phyloP scores from a whole-genome alignment of 30 jellyfish, hydroid and myxozoan genomes.

The Aurelia sp. region DNA sequence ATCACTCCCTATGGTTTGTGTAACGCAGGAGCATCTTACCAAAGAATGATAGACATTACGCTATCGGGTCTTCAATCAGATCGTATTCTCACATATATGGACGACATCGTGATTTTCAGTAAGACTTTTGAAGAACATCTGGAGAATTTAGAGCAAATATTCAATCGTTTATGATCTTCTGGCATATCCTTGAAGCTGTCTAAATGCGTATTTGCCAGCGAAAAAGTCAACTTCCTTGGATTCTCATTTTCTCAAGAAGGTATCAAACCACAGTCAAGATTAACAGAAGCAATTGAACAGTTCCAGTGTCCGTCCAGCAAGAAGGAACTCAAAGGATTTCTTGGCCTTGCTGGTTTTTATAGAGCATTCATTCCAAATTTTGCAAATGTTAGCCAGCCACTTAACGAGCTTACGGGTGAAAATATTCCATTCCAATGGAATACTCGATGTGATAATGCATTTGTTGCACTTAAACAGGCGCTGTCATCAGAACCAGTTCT shows the following conservation, averaged over 20 bases:
- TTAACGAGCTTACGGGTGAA: constrained; percentile 12
- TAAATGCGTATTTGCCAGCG: constrained; percentile 22
- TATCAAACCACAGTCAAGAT: constrained; percentile 20
- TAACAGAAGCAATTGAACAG: background rate
- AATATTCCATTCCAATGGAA: constrained; percentile 1
- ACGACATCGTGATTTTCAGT: constrained; percentile 22
- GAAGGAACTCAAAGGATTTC: constrained; percentile 23
- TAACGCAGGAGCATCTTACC: constrained; percentile 27
- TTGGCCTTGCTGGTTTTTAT: constrained; percentile 37
- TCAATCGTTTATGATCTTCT: constrained; percentile 2
- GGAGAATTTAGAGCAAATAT: constrained; percentile 5
- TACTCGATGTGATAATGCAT: background rate
- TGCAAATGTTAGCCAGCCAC: constrained; percentile 23
- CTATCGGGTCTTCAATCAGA: constrained; percentile 36
- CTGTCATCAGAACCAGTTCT: background rate
- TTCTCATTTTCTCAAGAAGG: constrained; percentile 4
- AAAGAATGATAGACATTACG: constrained; percentile 1
- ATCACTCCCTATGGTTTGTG: constrained; percentile 15
- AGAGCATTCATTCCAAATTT: constrained; percentile 8
- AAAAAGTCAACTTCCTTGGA: constrained; percentile 27
- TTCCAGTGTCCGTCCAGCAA: background rate
- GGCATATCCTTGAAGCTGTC: constrained; percentile 37
- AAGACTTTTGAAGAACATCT: constrained; percentile 11
- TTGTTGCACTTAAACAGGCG: no score
- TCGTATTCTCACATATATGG: constrained; percentile 28